A percentile compares a stretch with the other conserved stretches of the same genome.
Evolutionary conservation across 2,113 vertebrate species (phyloP).

Genomic region (Datnioides undecimradiatus): DNA sequence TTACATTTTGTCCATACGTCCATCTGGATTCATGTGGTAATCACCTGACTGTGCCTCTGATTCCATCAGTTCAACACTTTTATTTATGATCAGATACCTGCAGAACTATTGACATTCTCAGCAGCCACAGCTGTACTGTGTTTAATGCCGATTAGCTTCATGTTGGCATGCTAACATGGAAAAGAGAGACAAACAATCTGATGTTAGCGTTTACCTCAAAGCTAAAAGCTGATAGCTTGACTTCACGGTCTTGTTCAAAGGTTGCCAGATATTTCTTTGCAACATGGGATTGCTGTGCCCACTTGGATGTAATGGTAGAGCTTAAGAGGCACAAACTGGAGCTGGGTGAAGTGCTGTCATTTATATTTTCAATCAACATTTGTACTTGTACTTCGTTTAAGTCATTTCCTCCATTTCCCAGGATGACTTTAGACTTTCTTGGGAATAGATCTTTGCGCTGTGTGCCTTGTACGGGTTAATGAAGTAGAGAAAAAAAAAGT

Average conservation of each 20-base stretch:
- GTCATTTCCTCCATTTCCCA: constrained; percentile 1
- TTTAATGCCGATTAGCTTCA: background rate
- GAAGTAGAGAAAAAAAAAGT: background rate
- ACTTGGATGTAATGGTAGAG: background rate
- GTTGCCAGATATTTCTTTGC: background rate
- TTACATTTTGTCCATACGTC: background rate
- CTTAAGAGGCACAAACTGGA: background rate
- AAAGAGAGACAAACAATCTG: background rate
- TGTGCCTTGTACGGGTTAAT: background rate
- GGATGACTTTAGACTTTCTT: background rate
- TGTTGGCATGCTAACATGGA: background rate
- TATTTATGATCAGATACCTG: background rate
- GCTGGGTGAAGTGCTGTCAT: background rate
- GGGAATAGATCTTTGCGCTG: background rate
- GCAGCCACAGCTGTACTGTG: too few relatives aligned
- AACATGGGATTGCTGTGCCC: background rate
- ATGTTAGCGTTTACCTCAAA: background rate
- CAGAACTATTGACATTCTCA: too few relatives aligned
- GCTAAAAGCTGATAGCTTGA: background rate
- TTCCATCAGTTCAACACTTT: background rate
- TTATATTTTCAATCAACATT: constrained; percentile 2
- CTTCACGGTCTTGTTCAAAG: background rate
- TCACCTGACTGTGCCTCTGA: background rate
- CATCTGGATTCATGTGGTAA: too few relatives aligned
- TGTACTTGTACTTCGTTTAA: background rate